phyloP scores from a whole-genome alignment of 2,888 invertebrate species.

The Luperina testacea region DNA sequence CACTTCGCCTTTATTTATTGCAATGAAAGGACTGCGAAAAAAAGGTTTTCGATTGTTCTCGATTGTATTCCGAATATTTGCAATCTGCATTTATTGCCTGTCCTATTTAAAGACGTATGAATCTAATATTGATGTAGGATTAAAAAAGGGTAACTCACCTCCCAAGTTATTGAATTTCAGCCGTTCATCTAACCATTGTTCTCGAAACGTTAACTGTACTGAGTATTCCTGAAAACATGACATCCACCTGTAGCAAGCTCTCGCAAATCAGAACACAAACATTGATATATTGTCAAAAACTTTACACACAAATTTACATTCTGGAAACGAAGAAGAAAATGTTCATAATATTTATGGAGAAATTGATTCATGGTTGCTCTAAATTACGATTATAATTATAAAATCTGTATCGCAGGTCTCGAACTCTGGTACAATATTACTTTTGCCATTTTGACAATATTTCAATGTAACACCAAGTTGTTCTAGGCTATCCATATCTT shows the following conservation, averaged over 20 bases:
- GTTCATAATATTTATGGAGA: neutral
- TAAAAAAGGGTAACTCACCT: slow-evolving; percentile 88
- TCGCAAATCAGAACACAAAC: slow-evolving; percentile 19
- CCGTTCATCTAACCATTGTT: slow-evolving; percentile 98
- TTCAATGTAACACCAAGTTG: slow-evolving; percentile 62
- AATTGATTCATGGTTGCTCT: neutral
- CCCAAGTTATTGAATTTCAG: slow-evolving; percentile 96
- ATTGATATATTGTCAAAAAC: slow-evolving; percentile 66
- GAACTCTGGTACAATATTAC: neutral
- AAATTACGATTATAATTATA: slow-evolving; percentile 14
- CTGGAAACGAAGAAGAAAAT: neutral
- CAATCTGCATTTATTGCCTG: neutral
- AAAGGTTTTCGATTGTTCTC: neutral
- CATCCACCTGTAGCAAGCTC: slow-evolving; percentile 42
- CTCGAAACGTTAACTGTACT: slow-evolving; percentile 98
- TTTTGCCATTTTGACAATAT: slow-evolving; percentile 68
- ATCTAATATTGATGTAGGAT: neutral
- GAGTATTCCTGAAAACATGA: slow-evolving; percentile 96
- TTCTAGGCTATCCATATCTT: slow-evolving; percentile 46
- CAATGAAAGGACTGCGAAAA: neutral
- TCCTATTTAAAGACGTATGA: neutral
- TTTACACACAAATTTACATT: neutral
- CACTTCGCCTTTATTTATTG: slow-evolving; percentile 10
- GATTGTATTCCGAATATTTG: neutral
- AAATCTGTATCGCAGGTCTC: neutral